phyloP scores from a whole-genome alignment of 2,797 vertebrate species.

The Tolypeutes matacus region DNA sequence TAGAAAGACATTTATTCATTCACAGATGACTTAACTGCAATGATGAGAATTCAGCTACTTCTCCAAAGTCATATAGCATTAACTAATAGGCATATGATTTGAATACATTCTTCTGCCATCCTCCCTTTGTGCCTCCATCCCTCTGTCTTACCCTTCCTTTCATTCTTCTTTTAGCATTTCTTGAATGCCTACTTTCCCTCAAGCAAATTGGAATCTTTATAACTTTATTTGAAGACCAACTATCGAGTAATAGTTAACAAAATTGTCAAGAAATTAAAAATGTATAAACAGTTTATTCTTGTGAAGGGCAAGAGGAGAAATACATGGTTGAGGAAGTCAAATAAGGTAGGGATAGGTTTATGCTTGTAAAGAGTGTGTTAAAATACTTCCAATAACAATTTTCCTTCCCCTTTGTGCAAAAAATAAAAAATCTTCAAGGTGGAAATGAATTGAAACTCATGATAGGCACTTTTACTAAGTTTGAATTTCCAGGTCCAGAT shows the following conservation, averaged over 20 bases:
- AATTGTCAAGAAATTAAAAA: background rate
- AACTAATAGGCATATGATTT: background rate
- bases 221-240: conserved; percentile 8
- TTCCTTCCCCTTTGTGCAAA: background rate
- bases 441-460: background rate
- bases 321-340: background rate
- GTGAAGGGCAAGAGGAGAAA: background rate
- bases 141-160: background rate
- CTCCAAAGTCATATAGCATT: background rate
- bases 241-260: background rate
- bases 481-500: background rate
- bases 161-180: background rate
- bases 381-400: background rate
- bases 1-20: background rate
- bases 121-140: background rate
- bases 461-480: background rate
- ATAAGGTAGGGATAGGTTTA: background rate
- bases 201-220: background rate
- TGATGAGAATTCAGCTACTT: background rate
- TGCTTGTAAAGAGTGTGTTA: background rate
- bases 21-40: background rate
- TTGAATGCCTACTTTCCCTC: background rate
- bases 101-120: background rate
- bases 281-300: background rate
- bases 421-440: background rate